Conservation (phyloP, 2,113 vertebrate species). For the Pomatostomus ruficeps region DNA sequence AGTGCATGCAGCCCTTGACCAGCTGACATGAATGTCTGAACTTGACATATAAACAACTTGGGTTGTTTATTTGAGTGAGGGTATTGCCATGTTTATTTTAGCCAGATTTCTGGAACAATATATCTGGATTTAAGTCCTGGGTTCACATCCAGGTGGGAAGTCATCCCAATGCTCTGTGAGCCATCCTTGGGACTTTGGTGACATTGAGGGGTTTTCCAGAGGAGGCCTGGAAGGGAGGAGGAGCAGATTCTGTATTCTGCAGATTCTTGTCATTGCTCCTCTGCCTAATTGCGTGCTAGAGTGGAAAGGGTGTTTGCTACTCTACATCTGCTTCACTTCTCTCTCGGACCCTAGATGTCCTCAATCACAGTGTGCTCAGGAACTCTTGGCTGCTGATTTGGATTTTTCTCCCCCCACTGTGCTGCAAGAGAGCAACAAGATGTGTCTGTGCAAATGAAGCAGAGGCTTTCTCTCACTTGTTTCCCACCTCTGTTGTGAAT, state of each 20-base stretch:
- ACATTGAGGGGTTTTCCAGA: neutral
- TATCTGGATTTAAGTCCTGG: neutral
- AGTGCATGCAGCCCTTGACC: neutral
- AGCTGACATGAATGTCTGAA: neutral
- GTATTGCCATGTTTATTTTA: neutral
- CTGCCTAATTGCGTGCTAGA: neutral
- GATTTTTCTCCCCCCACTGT: neutral
- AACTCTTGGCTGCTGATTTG: neutral
- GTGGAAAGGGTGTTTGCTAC: neutral
- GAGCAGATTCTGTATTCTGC: neutral
- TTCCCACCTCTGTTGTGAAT: neutral
- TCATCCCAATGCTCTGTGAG: neutral
- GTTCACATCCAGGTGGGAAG: neutral
- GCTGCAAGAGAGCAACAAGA: neutral
- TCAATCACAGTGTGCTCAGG: neutral
- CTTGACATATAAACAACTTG: neutral
- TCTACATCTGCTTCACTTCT: neutral
- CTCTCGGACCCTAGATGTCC: neutral
- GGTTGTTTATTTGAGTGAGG: neutral
- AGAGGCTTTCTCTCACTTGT: neutral
- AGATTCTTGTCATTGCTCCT: neutral
- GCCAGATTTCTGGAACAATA: neutral
- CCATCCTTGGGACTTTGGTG: accelerated
- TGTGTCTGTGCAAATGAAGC: neutral
- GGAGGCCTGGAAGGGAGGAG: neutral